phyloP scores from a whole-genome alignment of 64 coral and sea anemone genomes.

The Hydrozoanthus tunicans region DNA sequence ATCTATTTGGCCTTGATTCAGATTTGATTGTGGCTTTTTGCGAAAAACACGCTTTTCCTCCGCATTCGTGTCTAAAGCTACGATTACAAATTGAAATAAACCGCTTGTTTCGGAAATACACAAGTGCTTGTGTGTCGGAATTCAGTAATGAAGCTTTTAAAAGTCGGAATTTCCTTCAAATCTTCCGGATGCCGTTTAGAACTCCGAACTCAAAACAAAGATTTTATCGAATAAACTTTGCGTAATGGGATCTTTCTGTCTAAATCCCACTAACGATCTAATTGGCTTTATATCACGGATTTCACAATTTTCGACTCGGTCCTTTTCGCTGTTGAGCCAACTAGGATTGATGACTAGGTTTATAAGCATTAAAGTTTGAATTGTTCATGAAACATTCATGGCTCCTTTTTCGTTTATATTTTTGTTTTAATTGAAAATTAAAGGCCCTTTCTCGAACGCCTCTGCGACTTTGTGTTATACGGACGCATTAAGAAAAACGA shows the following conservation, averaged over 20 bases:
- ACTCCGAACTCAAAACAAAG: slow-evolving; percentile 18
- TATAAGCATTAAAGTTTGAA: not conserved
- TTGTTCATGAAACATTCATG: slow-evolving; percentile 28
- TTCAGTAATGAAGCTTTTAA: no score
- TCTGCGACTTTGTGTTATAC: not conserved
- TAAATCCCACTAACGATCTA: slow-evolving; percentile 5
- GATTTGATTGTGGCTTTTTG: no score
- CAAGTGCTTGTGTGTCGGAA: no score
- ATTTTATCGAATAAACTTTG: slow-evolving; percentile 22
- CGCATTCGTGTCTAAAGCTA: no score
- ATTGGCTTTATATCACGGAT: not conserved
- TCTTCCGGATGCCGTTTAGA: not conserved
- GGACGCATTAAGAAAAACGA: not conserved
- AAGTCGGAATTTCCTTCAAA: not conserved
- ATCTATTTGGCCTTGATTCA: no score
- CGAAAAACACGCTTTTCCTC: no score
- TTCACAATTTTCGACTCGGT: not conserved
- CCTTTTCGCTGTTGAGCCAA: not conserved
- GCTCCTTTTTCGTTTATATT: not conserved
- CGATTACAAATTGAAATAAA: no score
- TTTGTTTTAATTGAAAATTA: not conserved
- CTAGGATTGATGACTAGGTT: not conserved
- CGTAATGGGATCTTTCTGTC: slow-evolving; percentile 18
- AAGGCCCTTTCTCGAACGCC: not conserved
- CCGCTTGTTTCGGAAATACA: no score